Evolutionary conservation across 2,113 vertebrate species (phyloP).

Genomic region (Urocitellus parryii): DNA sequence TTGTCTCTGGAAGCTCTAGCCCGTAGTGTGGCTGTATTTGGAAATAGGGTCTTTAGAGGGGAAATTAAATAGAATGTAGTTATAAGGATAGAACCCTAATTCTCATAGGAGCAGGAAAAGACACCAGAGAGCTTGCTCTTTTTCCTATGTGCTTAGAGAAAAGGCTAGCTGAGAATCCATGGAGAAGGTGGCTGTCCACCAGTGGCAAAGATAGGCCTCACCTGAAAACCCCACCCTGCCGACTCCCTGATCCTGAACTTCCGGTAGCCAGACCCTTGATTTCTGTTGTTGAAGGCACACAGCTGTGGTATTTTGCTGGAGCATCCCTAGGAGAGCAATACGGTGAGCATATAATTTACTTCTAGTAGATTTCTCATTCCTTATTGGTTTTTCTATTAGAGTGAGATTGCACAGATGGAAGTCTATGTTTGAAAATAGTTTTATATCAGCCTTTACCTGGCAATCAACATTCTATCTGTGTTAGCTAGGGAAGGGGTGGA

Average conservation of each 20-base stretch:
- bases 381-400: not conserved
- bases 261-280: not conserved
- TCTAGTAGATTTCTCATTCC: not conserved
- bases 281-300: not conserved
- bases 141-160: not conserved
- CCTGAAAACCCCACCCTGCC: not conserved
- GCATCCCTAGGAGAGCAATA: not conserved
- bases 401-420: not conserved
- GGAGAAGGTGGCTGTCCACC: not conserved
- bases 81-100: not conserved
- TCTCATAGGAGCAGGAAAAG: not conserved
- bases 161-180: not conserved
- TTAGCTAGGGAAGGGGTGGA: not conserved
- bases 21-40: not conserved
- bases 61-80: not conserved
- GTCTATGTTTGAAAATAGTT: constrained; percentile 2
- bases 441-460: not conserved
- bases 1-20: not conserved
- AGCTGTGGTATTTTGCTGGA: not conserved
- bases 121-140: not conserved
- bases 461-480: not conserved
- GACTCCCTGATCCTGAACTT: not conserved
- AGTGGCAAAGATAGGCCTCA: not conserved
- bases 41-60: not conserved
- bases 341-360: not conserved